Evolutionary conservation across 2,797 vertebrate genomes (phyloP).

Genomic region (Clarias platycephalus): DNA sequence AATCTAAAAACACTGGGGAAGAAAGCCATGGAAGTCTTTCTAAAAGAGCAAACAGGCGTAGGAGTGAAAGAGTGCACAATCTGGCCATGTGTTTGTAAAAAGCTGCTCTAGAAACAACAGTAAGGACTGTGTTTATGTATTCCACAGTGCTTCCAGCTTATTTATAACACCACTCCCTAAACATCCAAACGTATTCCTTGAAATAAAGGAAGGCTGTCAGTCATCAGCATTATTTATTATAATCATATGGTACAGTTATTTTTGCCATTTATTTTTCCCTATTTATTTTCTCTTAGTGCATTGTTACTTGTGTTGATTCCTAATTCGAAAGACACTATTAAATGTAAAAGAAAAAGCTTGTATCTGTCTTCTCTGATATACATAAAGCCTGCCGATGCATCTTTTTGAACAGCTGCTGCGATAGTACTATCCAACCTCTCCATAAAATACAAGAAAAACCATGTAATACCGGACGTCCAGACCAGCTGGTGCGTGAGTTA

Average conservation of each 20-base stretch:
- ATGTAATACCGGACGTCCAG: conserved; percentile 3
- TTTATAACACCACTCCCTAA: conserved; percentile 20
- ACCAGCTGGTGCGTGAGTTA: conserved; percentile 33
- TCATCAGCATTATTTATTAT: neutral
- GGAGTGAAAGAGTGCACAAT: conserved; percentile 30
- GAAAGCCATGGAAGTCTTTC: neutral
- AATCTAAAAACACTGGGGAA: conserved; percentile 14
- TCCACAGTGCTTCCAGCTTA: neutral
- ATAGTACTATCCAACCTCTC: neutral
- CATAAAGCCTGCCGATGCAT: neutral
- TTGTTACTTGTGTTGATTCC: neutral
- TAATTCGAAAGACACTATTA: neutral
- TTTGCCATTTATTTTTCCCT: neutral
- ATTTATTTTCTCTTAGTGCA: neutral
- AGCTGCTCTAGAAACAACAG: conserved; percentile 26
- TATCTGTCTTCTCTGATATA: neutral
- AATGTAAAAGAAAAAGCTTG: neutral
- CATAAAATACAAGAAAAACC: neutral
- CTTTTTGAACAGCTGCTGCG: neutral
- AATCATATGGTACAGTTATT: neutral
- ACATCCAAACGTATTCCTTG: neutral
- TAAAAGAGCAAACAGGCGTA: conserved; percentile 33
- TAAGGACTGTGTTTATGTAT: conserved; percentile 20
- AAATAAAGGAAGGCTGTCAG: neutral
- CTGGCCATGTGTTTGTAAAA: conserved; percentile 18